phyloP scores from a whole-genome alignment of 1,140 invertebrate genomes.

The Linepithema humile region DNA sequence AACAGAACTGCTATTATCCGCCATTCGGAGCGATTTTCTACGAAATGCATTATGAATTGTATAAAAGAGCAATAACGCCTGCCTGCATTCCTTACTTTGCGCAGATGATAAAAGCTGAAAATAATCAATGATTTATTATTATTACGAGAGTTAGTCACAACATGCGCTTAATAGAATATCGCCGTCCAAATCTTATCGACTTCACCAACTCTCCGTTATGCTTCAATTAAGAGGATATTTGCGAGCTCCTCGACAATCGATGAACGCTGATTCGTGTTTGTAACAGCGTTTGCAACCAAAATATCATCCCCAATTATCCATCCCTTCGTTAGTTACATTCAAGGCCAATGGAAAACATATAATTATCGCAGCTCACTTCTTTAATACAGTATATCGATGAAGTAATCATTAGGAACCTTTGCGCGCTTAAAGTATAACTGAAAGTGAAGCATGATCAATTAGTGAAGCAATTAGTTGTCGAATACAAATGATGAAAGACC shows the following conservation, averaged over 20 bases:
- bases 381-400: background rate
- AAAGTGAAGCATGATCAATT: background rate
- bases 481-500: background rate
- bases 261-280: background rate
- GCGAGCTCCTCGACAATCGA: background rate
- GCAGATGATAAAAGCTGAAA: constrained; percentile 28
- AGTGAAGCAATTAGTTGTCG: constrained; percentile 15
- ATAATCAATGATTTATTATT: constrained; percentile 22
- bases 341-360: background rate
- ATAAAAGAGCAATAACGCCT: background rate
- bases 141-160: background rate
- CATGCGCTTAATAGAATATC: background rate
- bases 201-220: background rate
- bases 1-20: background rate
- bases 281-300: background rate
- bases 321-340: constrained; percentile 27
- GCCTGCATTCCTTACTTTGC: background rate
- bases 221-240: background rate
- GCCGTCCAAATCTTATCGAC: background rate
- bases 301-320: background rate
- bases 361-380: background rate
- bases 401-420: background rate
- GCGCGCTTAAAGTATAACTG: background rate
- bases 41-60: background rate
- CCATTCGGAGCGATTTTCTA: background rate